phyloP scores from a whole-genome alignment of 2,888 invertebrate genomes.

The Pelosia muscerda region DNA sequence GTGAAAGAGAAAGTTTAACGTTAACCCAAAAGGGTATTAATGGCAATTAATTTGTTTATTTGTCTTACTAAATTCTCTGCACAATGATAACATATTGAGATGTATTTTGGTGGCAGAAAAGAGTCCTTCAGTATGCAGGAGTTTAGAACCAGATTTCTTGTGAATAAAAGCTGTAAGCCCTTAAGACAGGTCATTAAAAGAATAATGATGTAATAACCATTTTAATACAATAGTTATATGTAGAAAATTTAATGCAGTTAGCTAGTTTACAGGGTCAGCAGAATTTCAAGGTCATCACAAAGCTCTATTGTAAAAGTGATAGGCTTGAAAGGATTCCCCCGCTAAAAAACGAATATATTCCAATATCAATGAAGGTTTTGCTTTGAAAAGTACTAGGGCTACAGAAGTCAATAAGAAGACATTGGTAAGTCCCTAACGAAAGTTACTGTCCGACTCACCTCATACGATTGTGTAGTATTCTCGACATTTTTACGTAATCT shows the following conservation, averaged over 20 bases:
- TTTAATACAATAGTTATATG: neutral
- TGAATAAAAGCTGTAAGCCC: neutral
- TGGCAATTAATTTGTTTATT: too few species aligned
- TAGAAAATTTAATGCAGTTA: neutral
- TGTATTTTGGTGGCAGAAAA: neutral
- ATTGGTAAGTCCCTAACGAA: conserved; percentile 32
- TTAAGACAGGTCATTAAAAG: neutral
- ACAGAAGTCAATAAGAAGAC: conserved; percentile 21
- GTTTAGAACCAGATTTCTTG: neutral
- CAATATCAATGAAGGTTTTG: neutral
- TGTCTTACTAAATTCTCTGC: too few species aligned
- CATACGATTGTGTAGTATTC: conserved; percentile 81
- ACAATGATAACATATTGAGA: too few species aligned
- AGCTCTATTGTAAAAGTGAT: neutral
- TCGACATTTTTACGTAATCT: conserved; percentile 79
- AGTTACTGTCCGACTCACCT: conserved; percentile 62
- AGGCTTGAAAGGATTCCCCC: neutral
- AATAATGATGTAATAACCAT: neutral
- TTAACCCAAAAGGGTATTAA: neutral
- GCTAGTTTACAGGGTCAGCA: conserved; percentile 21
- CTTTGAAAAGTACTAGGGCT: conserved; percentile 16
- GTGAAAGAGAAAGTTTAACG: neutral
- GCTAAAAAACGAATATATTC: neutral
- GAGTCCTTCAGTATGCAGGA: too few species aligned
- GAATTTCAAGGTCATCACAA: conserved; percentile 35